Evolutionary conservation across 2,888 invertebrate species (phyloP).

Genomic region (Drosophila yooni): DNA sequence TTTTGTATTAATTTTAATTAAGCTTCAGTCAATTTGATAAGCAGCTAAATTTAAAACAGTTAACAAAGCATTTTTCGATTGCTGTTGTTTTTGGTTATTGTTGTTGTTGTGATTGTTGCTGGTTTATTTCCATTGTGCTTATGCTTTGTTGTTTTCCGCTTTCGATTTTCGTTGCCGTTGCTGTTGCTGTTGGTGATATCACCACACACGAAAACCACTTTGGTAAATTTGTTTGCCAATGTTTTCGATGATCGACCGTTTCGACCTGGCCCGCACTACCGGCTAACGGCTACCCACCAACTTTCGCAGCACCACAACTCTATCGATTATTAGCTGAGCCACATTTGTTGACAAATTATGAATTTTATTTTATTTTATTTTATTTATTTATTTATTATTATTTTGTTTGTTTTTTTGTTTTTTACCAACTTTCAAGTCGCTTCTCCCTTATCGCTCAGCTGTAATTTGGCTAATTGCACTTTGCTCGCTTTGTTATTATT

Average conservation of each 20-base stretch:
- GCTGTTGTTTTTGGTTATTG: slow-evolving; percentile 21
- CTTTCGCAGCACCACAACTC: slow-evolving; percentile 21
- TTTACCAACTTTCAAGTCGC: not conserved
- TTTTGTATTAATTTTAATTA: slow-evolving; percentile 2
- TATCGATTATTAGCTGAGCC: slow-evolving; percentile 23
- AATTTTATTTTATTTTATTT: not conserved
- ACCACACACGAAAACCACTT: slow-evolving; percentile 41
- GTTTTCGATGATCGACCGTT: slow-evolving; percentile 13
- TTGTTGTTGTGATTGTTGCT: slow-evolving; percentile 50
- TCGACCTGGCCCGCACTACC: not conserved
- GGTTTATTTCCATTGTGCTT: slow-evolving; percentile 70
- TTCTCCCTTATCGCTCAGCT: slow-evolving; percentile 34
- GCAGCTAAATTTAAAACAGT: slow-evolving; percentile 65
- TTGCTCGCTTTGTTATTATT: slow-evolving; percentile 1
- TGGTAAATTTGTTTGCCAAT: slow-evolving; percentile 54
- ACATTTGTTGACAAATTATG: slow-evolving; percentile 27
- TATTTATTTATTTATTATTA: not conserved
- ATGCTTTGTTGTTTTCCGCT: slow-evolving; percentile 70
- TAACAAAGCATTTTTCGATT: slow-evolving; percentile 51
- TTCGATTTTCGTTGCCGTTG: slow-evolving; percentile 34
- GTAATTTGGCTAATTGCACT: slow-evolving; percentile 1
- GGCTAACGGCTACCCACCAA: not conserved
- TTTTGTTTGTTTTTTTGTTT: not conserved
- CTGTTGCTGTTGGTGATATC: slow-evolving; percentile 59
- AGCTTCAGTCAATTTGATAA: slow-evolving; percentile 28